These are phyloP conservation scores for Pseudoips prasinana DNA, from an alignment of 2,888 invertebrate species.

Conservation along the genomic window DNA sequence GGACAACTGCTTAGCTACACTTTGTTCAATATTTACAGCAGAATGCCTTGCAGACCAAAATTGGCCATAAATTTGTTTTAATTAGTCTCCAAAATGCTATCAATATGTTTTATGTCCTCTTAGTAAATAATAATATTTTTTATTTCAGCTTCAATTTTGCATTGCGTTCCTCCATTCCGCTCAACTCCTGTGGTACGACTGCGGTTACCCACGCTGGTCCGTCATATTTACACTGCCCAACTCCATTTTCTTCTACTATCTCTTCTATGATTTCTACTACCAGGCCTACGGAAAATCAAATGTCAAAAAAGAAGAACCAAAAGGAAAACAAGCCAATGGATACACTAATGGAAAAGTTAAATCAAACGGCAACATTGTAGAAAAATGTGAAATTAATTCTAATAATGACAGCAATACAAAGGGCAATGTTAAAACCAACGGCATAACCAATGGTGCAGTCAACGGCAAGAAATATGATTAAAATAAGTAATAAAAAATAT, in stretches of 20 bases:
- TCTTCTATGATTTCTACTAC: constrained; percentile 96
- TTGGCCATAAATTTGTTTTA: too few species aligned
- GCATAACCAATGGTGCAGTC: constrained; percentile 18
- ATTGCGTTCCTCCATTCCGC: constrained; percentile 92
- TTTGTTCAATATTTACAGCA: too few species aligned
- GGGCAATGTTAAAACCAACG: constrained; percentile 5
- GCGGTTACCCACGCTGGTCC: constrained; percentile 93
- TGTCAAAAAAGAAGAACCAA: constrained; percentile 38
- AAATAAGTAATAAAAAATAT: constrained; percentile 9
- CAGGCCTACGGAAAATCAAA: constrained; percentile 84
- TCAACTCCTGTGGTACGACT: constrained; percentile 92
- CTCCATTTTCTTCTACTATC: constrained; percentile 95
- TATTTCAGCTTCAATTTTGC: constrained; percentile 93
- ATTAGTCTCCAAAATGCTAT: too few species aligned
- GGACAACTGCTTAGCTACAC: too few species aligned
- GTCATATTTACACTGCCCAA: constrained; percentile 93
- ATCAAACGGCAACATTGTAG: constrained; percentile 26
- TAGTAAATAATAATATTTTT: constrained; percentile 2
- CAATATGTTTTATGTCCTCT: too few species aligned
- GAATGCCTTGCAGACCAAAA: too few species aligned
- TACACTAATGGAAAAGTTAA: constrained; percentile 34
- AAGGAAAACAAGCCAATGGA: constrained; percentile 36
- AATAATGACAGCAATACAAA: constrained; percentile 22
- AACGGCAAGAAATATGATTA: constrained; percentile 33
- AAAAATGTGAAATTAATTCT: constrained; percentile 28